These are phyloP conservation scores for Lateolabrax maculatus DNA, from an alignment of 2,797 vertebrate genomes.

Conservation along the genomic window DNA sequence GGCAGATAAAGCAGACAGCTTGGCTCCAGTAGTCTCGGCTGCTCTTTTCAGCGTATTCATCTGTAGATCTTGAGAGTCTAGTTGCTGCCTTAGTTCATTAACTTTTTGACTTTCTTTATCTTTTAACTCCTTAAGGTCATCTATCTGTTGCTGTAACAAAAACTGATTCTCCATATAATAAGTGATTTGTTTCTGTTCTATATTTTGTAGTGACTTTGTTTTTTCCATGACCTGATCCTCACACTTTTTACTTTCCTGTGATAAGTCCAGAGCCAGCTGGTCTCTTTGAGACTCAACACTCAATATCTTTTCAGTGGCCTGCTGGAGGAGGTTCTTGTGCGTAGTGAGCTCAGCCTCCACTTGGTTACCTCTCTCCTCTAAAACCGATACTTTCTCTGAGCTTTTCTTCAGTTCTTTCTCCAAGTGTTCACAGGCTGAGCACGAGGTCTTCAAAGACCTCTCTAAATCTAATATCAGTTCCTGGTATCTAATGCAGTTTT, in stretches of 20 bases:
- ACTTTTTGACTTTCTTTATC: conserved; percentile 68
- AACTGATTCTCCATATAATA: conserved; percentile 77
- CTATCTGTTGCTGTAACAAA: conserved; percentile 77
- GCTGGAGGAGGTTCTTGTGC: conserved; percentile 74
- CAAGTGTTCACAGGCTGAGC: conserved; percentile 72
- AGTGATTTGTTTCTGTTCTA: conserved; percentile 72
- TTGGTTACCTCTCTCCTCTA: conserved; percentile 67
- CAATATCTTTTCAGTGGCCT: conserved; percentile 75
- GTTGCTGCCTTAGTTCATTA: conserved; percentile 74
- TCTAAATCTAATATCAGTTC: conserved; percentile 90
- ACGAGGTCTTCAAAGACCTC: conserved; percentile 82
- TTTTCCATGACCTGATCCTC: conserved; percentile 69
- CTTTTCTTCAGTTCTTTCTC: conserved; percentile 80
- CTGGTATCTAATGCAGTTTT: conserved; percentile 91
- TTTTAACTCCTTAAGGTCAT: conserved; percentile 78
- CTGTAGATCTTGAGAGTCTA: conserved; percentile 79
- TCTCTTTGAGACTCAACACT: conserved; percentile 80
- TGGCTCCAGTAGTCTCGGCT: conserved; percentile 80
- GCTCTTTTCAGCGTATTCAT: conserved; percentile 84
- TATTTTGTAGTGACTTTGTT: conserved; percentile 58
- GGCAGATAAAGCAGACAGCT: conserved; percentile 82
- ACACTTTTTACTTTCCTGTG: conserved; percentile 67
- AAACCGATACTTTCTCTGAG: conserved; percentile 69
- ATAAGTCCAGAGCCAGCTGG: conserved; percentile 74
- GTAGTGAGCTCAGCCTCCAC: conserved; percentile 76